Percentiles rank a stretch among this genome's conserved stretches.
phyloP scores from a whole-genome alignment of 2,113 vertebrate species.

The Aspidoscelis tigris region DNA sequence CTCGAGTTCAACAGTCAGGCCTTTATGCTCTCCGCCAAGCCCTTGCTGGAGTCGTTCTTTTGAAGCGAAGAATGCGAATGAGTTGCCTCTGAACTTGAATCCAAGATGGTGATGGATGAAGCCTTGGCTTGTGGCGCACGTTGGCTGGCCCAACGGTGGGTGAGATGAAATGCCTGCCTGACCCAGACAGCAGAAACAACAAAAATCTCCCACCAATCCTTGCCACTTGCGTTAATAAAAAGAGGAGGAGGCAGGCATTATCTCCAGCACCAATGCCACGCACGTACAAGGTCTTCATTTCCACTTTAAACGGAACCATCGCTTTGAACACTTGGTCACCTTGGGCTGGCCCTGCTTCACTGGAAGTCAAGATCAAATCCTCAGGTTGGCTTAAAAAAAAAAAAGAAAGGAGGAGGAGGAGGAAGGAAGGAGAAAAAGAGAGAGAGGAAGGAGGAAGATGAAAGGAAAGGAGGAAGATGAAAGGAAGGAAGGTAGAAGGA shows the following conservation, averaged over 20 bases:
- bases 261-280: constrained; percentile 15
- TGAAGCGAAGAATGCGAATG: constrained; percentile 74
- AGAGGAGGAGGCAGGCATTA: background rate
- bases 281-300: constrained; percentile 7
- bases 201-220: constrained; percentile 28
- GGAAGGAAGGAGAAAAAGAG: no score
- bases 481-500: no score
- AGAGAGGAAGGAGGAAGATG: no score
- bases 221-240: constrained; percentile 35
- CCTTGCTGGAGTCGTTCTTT: constrained; percentile 71
- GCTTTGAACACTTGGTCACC: constrained; percentile 12
- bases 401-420: background rate
- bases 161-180: constrained; percentile 68
- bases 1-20: constrained; percentile 75
- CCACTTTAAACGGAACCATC: constrained; percentile 11
- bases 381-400: constrained; percentile 8
- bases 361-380: background rate
- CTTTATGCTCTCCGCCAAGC: constrained; percentile 77
- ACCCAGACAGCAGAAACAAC: constrained; percentile 40
- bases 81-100: constrained; percentile 73
- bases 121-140: constrained; percentile 64
- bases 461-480: background rate
- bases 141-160: constrained; percentile 59
- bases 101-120: constrained; percentile 78
- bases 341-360: constrained; percentile 35